These are phyloP conservation scores for Adelges cooleyi DNA, from an alignment of 1,140 invertebrate genomes.

Conservation along the genomic window DNA sequence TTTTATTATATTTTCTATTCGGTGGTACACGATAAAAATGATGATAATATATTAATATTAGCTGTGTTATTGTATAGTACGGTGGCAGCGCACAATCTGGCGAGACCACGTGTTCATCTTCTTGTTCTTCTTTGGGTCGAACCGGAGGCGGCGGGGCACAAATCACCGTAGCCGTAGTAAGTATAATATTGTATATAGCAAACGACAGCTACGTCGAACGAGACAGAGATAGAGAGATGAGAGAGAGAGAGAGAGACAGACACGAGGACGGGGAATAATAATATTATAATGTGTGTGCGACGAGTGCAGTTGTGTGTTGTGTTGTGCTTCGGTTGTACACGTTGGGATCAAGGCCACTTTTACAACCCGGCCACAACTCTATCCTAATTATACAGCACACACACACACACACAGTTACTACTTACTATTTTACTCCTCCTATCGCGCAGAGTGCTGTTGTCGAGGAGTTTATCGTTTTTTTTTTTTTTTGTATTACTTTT, in stretches of 20 bases:
- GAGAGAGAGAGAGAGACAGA: neutral
- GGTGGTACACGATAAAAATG: neutral
- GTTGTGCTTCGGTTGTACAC: constrained; percentile 16
- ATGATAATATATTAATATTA: neutral
- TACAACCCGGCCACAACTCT: constrained; percentile 22
- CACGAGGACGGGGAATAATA: neutral
- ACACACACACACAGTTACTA: neutral
- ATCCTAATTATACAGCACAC: constrained; percentile 22
- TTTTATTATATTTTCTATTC: neutral
- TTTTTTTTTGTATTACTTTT: neutral
- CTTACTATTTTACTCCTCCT: neutral
- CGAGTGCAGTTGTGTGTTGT: no score
- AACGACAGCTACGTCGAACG: no score
- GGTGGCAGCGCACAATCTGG: constrained; percentile 14
- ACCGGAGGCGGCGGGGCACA: neutral
- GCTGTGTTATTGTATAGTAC: neutral
- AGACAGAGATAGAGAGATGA: neutral
- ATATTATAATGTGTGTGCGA: neutral
- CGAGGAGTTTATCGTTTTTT: neutral
- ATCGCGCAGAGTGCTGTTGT: neutral
- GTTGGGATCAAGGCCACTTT: constrained; percentile 23
- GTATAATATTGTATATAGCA: no score
- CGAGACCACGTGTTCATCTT: constrained; percentile 19
- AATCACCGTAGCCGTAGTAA: neutral
- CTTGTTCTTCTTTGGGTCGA: no score